These are phyloP conservation scores for Bombus fervidus DNA, from an alignment of 1,140 invertebrate genomes.

Conservation along the genomic window DNA sequence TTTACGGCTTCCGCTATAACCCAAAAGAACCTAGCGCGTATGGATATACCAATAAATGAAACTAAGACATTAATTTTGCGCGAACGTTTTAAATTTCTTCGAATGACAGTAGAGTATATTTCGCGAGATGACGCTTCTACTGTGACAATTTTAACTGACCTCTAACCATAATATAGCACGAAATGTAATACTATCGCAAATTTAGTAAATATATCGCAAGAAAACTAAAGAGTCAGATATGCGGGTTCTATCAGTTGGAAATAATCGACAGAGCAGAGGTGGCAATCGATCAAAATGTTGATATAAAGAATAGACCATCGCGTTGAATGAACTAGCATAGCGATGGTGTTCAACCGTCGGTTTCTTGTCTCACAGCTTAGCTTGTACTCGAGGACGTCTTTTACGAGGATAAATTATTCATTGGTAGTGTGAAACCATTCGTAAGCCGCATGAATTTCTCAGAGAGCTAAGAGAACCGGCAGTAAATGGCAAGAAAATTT, in stretches of 20 bases:
- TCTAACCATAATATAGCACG: background rate
- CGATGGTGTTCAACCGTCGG: background rate
- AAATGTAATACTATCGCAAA: background rate
- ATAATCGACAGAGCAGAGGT: background rate
- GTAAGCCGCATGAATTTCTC: background rate
- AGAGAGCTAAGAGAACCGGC: no score
- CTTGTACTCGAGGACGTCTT: background rate
- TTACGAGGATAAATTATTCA: conserved; percentile 27
- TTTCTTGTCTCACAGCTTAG: background rate
- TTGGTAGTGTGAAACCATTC: background rate
- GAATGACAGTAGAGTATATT: background rate
- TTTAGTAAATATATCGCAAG: background rate
- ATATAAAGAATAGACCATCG: background rate
- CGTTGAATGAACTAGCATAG: background rate
- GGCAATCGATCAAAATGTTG: background rate
- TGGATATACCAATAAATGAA: background rate
- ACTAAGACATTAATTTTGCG: background rate
- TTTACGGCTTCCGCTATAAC: background rate
- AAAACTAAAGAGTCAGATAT: no score
- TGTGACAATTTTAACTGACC: background rate
- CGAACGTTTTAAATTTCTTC: background rate
- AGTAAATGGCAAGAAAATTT: background rate
- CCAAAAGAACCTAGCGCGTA: no score
- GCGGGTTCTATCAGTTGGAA: background rate
- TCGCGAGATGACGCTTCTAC: background rate